Conservation (phyloP, 2,888 invertebrate species). For the Macaria notata region DNA sequence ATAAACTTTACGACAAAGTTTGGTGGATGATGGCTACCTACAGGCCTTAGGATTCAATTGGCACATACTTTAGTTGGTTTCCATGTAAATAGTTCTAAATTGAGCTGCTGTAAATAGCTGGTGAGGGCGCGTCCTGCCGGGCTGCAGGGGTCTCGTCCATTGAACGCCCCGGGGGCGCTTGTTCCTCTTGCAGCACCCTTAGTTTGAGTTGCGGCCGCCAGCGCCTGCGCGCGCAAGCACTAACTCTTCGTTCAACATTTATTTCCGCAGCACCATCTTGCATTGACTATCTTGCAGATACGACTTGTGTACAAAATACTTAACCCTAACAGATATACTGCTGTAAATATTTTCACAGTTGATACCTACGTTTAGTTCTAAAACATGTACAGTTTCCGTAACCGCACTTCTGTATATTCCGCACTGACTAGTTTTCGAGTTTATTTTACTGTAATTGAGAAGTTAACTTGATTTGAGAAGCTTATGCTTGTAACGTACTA, state of each 20-base stretch:
- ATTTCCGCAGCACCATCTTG: slow-evolving; percentile 83
- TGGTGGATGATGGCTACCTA: slow-evolving; percentile 82
- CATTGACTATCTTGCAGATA: slow-evolving; percentile 78
- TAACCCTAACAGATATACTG: slow-evolving; percentile 74
- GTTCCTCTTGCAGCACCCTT: slow-evolving; percentile 88
- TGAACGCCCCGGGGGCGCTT: slow-evolving; percentile 77
- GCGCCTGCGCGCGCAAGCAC: slow-evolving; percentile 79
- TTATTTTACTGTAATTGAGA: slow-evolving; percentile 76
- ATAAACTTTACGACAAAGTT: slow-evolving; percentile 75
- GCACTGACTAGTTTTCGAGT: slow-evolving; percentile 79
- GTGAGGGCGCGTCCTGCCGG: slow-evolving; percentile 74
- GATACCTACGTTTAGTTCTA: slow-evolving; percentile 82
- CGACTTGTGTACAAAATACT: slow-evolving; percentile 77
- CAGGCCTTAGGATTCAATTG: slow-evolving; percentile 82
- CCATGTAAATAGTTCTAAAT: slow-evolving; percentile 81
- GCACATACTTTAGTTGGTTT: slow-evolving; percentile 77
- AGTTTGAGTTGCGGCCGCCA: slow-evolving; percentile 87
- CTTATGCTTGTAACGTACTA: slow-evolving; percentile 81
- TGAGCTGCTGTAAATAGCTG: slow-evolving; percentile 78
- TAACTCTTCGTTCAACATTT: slow-evolving; percentile 75
- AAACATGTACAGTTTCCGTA: slow-evolving; percentile 83
- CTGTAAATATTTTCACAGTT: slow-evolving; percentile 82
- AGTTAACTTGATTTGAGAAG: slow-evolving; percentile 77
- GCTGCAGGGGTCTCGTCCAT: slow-evolving; percentile 81
- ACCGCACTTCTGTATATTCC: slow-evolving; percentile 82